Conservation (phyloP, 1,140 invertebrate species). For the Triops cancriformis region DNA sequence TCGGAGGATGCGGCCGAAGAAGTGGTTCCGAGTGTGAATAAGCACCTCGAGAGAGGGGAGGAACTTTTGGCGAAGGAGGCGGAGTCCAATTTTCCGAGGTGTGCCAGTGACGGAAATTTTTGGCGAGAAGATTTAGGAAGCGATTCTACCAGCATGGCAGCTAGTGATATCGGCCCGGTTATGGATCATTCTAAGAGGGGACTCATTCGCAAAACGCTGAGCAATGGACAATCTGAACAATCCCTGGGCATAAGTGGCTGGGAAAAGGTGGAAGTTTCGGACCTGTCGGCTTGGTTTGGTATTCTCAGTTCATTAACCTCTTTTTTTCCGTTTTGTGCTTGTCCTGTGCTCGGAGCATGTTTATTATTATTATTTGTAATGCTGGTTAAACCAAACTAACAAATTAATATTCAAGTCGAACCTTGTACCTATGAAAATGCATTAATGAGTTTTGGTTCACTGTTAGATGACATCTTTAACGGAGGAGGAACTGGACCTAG, state of each 20-base stretch:
- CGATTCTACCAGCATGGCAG: neutral
- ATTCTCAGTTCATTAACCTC: constrained; percentile 10
- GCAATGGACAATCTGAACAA: neutral
- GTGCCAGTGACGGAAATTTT: neutral
- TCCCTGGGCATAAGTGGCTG: neutral
- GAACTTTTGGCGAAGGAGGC: neutral
- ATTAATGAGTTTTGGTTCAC: too few relatives aligned
- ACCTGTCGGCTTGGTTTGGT: constrained; percentile 8
- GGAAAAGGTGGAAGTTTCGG: constrained; percentile 9
- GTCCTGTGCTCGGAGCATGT: too few relatives aligned
- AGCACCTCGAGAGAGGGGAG: neutral
- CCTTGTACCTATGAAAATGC: too few relatives aligned
- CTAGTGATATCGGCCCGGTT: neutral
- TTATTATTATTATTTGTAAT: too few relatives aligned
- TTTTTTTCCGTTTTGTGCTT: neutral
- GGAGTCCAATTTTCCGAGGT: neutral
- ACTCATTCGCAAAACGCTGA: neutral
- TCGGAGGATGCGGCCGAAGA: neutral
- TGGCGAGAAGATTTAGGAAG: neutral
- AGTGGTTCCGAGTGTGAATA: neutral
- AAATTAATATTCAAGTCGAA: too few relatives aligned
- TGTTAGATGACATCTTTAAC: neutral
- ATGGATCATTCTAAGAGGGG: neutral
- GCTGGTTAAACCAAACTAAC: neutral
- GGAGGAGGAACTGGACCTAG: neutral